A percentile compares a stretch with the other conserved stretches of the same genome.
Evolutionary conservation across 2,113 vertebrate genomes (phyloP).

Genomic region (Pseudorectes ferrugineus): DNA sequence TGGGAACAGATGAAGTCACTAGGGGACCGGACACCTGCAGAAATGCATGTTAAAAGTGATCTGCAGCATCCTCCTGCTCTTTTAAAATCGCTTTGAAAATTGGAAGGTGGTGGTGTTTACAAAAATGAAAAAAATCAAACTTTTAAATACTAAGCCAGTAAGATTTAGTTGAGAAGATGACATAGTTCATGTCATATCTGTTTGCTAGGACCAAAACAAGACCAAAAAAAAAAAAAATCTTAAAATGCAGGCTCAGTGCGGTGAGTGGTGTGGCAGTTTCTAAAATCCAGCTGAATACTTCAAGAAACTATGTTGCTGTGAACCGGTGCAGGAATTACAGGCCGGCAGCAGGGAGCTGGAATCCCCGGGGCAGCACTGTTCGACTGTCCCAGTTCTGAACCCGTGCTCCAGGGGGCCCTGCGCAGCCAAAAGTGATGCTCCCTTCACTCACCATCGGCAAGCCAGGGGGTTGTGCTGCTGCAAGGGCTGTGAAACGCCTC

Average conservation of each 20-base stretch:
- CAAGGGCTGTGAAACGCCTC: accelerated
- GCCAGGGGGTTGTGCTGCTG: accelerated
- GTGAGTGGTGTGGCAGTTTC: neutral
- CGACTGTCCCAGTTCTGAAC: neutral
- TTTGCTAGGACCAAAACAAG: neutral
- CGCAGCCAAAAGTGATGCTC: neutral
- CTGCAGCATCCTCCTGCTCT: neutral
- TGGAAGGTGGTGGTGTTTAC: neutral
- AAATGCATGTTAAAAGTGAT: neutral
- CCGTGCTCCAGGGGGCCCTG: conserved; percentile 36
- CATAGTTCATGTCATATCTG: neutral
- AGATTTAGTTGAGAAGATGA: neutral
- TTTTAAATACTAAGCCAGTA: neutral
- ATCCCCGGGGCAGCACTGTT: accelerated
- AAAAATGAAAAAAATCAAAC: neutral
- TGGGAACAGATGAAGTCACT: accelerated
- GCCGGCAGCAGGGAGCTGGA: neutral
- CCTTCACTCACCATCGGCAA: neutral
- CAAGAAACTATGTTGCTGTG: neutral
- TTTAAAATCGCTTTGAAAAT: neutral
- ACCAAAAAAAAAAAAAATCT: accelerated
- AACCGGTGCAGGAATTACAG: accelerated
- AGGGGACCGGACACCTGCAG: neutral
- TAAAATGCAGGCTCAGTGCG: neutral
- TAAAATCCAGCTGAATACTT: neutral